phyloP scores from a whole-genome alignment of 2,888 invertebrate genomes.

The Blastobasis adustella region DNA sequence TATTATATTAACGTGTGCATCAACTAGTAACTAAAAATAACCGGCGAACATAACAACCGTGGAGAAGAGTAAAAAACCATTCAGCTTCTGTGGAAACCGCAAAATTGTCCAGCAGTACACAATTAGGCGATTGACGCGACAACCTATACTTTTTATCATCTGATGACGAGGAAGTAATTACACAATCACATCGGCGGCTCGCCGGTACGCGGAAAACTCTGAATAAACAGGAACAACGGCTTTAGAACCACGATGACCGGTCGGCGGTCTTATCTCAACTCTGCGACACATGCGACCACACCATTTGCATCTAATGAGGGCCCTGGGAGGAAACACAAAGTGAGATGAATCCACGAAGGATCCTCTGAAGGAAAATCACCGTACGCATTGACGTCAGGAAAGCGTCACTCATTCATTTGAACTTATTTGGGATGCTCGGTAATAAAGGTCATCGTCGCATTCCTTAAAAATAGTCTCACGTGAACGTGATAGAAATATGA shows the following conservation, averaged over 20 bases:
- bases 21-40: slow-evolving; percentile 14
- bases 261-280: slow-evolving; percentile 10
- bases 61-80: too few species aligned
- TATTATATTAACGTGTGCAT: slow-evolving; percentile 4
- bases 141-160: slow-evolving; percentile 31
- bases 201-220: slow-evolving; percentile 49
- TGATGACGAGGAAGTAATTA: slow-evolving; percentile 58
- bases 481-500: too few species aligned
- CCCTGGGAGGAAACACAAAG: slow-evolving; percentile 5
- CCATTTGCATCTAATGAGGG: background rate
- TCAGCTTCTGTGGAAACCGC: too few species aligned
- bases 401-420: too few species aligned
- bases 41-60: background rate
- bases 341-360: background rate
- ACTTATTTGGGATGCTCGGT: too few species aligned
- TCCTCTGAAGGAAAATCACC: too few species aligned
- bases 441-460: too few species aligned
- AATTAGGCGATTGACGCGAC: background rate
- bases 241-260: slow-evolving; percentile 13
- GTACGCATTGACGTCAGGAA: too few species aligned
- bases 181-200: slow-evolving; percentile 41
- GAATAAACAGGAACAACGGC: slow-evolving; percentile 44
- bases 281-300: slow-evolving; percentile 5
- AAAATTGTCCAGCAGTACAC: too few species aligned
- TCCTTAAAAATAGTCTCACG: too few species aligned